Conservation (phyloP, 2,888 invertebrate species). For the Drosophila ustulata region DNA sequence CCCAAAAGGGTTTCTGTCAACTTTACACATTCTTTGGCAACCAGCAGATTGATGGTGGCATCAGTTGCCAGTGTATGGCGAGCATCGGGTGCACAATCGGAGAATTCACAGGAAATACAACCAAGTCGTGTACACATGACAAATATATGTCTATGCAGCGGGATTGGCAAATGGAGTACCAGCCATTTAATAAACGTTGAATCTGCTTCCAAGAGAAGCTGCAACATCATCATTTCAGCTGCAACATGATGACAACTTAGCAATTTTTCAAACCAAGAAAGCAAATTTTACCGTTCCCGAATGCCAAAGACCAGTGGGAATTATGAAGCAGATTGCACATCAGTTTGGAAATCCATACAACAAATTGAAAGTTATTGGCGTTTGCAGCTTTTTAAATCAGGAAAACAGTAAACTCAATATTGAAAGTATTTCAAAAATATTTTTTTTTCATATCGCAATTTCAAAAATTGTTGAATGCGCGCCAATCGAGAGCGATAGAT, state of each 20-base stretch:
- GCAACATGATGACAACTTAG: constrained; percentile 49
- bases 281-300: too few species aligned
- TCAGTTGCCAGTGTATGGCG: constrained; percentile 68
- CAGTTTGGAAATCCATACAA: too few species aligned
- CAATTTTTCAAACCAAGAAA: too few species aligned
- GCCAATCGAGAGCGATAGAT: background rate
- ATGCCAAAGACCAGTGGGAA: background rate
- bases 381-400: too few species aligned
- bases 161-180: constrained; percentile 70
- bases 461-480: constrained; percentile 1
- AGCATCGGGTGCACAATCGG: constrained; percentile 79
- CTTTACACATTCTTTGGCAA: constrained; percentile 47
- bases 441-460: background rate
- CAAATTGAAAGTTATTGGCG: too few species aligned
- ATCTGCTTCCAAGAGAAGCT: constrained; percentile 52
- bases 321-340: too few species aligned
- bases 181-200: constrained; percentile 68
- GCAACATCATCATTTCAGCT: constrained; percentile 5
- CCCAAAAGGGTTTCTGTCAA: constrained; percentile 82
- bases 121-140: constrained; percentile 80
- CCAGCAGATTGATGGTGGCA: constrained; percentile 57
- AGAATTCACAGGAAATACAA: constrained; percentile 81
- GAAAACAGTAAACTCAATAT: too few species aligned
- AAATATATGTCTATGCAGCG: constrained; percentile 69
- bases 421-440: too few species aligned